Conservation (phyloP, 2,797 vertebrate genomes). For the Thamnophis elegans region DNA sequence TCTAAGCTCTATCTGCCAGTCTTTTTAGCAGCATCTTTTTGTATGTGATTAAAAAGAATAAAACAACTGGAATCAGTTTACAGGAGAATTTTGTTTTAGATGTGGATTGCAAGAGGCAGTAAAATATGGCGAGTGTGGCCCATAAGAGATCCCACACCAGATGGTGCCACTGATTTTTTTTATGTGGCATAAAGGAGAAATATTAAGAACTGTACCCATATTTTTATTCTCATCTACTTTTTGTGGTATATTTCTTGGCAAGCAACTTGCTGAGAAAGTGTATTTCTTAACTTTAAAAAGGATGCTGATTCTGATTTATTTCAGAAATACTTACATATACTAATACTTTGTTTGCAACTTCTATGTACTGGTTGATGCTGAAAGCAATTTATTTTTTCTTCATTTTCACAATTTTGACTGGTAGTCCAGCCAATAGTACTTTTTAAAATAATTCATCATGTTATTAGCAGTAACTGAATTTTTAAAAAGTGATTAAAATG, state of each 20-base stretch:
- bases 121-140: background rate
- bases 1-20: background rate
- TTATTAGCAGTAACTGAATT: background rate
- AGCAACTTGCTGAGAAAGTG: background rate
- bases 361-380: background rate
- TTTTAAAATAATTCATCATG: background rate
- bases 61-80: background rate
- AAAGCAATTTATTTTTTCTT: background rate
- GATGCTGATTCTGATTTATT: background rate
- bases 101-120: background rate
- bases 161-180: background rate
- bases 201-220: background rate
- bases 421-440: background rate
- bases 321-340: background rate
- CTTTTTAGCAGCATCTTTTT: background rate
- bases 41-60: background rate
- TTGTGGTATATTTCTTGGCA: background rate
- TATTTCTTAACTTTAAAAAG: background rate
- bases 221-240: background rate
- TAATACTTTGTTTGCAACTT: background rate
- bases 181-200: background rate
- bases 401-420: background rate
- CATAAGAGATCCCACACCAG: background rate
- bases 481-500: background rate
- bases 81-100: background rate